Evolutionary conservation across 2,113 vertebrate genomes (phyloP).

Genomic region (Mesoclemmys tuberculata): DNA sequence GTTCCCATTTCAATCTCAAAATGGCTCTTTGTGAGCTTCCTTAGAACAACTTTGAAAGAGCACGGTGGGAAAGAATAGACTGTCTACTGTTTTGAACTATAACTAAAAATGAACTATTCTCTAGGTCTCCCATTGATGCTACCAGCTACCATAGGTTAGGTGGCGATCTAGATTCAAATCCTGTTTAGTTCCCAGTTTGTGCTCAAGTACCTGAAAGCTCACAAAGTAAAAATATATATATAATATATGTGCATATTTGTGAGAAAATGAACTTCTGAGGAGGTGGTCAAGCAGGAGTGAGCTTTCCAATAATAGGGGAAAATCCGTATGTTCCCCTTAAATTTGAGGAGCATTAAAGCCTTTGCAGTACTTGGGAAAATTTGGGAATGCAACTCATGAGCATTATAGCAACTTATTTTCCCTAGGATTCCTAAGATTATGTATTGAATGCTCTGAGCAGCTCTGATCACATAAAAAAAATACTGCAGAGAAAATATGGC

Average conservation of each 20-base stretch:
- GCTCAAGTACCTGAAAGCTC: constrained; percentile 51
- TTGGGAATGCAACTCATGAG: constrained; percentile 72
- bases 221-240: constrained; percentile 66
- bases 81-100: constrained; percentile 66
- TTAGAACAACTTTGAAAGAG: constrained; percentile 64
- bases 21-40: constrained; percentile 62
- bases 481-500: constrained; percentile 52
- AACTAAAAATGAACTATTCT: constrained; percentile 69
- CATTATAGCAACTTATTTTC: constrained; percentile 63
- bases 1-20: constrained; percentile 68
- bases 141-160: constrained; percentile 60
- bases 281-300: constrained; percentile 68
- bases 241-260: constrained; percentile 71
- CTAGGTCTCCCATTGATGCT: constrained; percentile 59
- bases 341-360: constrained; percentile 49
- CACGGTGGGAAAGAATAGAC: constrained; percentile 60
- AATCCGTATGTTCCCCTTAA: constrained; percentile 73
- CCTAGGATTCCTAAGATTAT: constrained; percentile 52
- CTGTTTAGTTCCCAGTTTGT: constrained; percentile 55
- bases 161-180: constrained; percentile 70
- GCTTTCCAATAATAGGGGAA: constrained; percentile 65
- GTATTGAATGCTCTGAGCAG: constrained; percentile 55
- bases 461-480: constrained; percentile 60
- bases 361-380: constrained; percentile 72
- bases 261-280: constrained; percentile 52